Percentiles rank a stretch among this genome's conserved stretches.
Conservation (phyloP, 1,140 invertebrate genomes). For the Anadara kagoshimensis region DNA sequence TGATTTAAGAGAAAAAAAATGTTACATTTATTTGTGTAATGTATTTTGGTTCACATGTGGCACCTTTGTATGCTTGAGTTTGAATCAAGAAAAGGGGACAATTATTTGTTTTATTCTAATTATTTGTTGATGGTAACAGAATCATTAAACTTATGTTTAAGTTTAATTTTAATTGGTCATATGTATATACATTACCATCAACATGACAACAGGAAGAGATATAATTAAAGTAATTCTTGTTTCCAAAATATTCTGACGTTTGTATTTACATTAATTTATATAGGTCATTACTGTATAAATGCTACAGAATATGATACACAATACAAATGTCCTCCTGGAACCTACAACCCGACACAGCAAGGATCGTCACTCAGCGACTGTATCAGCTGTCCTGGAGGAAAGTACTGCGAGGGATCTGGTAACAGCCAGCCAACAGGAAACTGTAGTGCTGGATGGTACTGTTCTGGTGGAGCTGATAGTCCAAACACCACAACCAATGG, state of each 20-base stretch:
- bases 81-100: too few relatives aligned
- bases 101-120: too few relatives aligned
- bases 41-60: too few relatives aligned
- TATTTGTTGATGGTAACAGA: too few relatives aligned
- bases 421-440: slow-evolving; percentile 64
- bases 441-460: slow-evolving; percentile 69
- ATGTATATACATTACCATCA: too few relatives aligned
- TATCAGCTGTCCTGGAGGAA: slow-evolving; percentile 61
- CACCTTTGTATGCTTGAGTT: too few relatives aligned
- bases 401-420: slow-evolving; percentile 65
- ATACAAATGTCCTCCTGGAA: slow-evolving; percentile 61
- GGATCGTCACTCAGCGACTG: slow-evolving; percentile 49
- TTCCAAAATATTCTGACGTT: too few relatives aligned
- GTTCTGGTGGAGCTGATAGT: slow-evolving; percentile 55
- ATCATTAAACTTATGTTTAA: background rate
- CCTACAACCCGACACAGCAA: slow-evolving; percentile 59
- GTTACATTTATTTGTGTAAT: too few relatives aligned
- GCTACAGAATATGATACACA: slow-evolving; percentile 60
- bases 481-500: slow-evolving; percentile 64
- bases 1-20: too few relatives aligned
- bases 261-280: background rate
- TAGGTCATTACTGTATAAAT: slow-evolving; percentile 69
- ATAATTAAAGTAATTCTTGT: too few relatives aligned
- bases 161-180: too few relatives aligned
- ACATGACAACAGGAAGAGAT: too few relatives aligned